Base-by-base conservation (phyloP, 2,888 invertebrate species). In the Cyaniris semiargus region DNA sequence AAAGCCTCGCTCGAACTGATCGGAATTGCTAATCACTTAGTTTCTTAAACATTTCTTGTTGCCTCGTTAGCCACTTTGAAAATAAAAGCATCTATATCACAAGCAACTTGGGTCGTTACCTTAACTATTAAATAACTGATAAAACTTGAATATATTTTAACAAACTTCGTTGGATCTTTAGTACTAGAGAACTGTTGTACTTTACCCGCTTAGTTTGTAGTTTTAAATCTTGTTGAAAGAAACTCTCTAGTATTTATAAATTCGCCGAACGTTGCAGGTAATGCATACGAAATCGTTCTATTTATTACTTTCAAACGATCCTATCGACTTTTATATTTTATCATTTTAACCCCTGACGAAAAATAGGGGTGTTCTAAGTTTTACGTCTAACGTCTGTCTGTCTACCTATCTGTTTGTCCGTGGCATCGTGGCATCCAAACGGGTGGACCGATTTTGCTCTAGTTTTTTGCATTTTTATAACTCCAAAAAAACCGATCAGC, bases 61-160 rank as follows among this genome's bases (percentile, higher is more conserved):
- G 15, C 66, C 66, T 66, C 27, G 66, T 66, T 66, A 66, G 66
- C 27, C 18, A 66, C 27, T 72, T 74, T 53, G 48, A 7, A 74
- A 74, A 74, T 53, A 74, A 74, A 74, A 74, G 72, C 44, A 72
- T 44, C 21, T 44, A 72, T 44, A 72, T 38, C 72, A 44, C 44
- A 72, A 72, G 38, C 15, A 72, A 72, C 72, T 72, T 72, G 48
- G 38, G 72, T 74, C 53, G 74, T 74, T 53, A 48, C 44, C 27
- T 21, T 15, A 74, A 74, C 74, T 53, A 74, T 74, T 74, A 74
- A 74, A 74, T 74, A 74, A 48, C 74, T 48, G 48, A 74, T 74
- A 53, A 48, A 74, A 74, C 48, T 48, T 74, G 27, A 27, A 48
- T 74, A 18, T 18, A 74, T 23, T 66, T 66, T 21, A 66, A 66